Evolutionary conservation across 1,140 invertebrate species (phyloP).

Genomic region (Megathymus violae): DNA sequence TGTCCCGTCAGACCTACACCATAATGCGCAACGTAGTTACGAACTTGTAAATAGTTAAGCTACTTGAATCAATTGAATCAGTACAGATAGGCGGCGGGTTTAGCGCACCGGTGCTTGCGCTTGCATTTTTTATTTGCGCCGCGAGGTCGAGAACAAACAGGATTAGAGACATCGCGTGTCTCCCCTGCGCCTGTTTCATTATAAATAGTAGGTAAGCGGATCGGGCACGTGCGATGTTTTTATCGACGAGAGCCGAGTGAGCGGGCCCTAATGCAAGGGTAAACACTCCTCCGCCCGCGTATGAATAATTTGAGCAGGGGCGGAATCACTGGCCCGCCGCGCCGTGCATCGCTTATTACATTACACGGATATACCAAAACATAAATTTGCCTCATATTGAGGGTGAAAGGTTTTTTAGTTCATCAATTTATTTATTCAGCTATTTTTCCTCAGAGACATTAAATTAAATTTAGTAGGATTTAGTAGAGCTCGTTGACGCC

Average conservation of each 20-base stretch:
- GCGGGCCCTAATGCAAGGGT: constrained; percentile 68
- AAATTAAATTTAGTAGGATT: no score
- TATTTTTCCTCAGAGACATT: no score
- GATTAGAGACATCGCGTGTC: constrained; percentile 53
- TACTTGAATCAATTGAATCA: constrained; percentile 4
- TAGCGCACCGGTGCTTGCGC: constrained; percentile 4
- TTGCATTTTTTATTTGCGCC: constrained; percentile 22
- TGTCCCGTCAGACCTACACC: no score
- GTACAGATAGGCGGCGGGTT: not conserved
- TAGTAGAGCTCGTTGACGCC: no score
- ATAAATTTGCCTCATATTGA: constrained; percentile 18
- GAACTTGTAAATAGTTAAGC: not conserved
- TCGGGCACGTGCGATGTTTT: constrained; percentile 77
- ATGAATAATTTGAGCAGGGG: constrained; percentile 74
- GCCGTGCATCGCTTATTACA: constrained; percentile 72
- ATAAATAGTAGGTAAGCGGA: constrained; percentile 76
- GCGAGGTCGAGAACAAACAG: constrained; percentile 60
- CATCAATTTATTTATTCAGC: constrained; percentile 46
- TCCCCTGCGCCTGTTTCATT: constrained; percentile 57
- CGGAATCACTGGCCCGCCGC: constrained; percentile 49
- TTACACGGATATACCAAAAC: constrained; percentile 57
- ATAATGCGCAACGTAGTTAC: no score
- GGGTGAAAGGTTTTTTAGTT: constrained; percentile 32
- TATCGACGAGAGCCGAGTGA: constrained; percentile 70
- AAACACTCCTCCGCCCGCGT: constrained; percentile 67